Conservation (phyloP, 2,797 vertebrate genomes). For the Lates japonicus region DNA sequence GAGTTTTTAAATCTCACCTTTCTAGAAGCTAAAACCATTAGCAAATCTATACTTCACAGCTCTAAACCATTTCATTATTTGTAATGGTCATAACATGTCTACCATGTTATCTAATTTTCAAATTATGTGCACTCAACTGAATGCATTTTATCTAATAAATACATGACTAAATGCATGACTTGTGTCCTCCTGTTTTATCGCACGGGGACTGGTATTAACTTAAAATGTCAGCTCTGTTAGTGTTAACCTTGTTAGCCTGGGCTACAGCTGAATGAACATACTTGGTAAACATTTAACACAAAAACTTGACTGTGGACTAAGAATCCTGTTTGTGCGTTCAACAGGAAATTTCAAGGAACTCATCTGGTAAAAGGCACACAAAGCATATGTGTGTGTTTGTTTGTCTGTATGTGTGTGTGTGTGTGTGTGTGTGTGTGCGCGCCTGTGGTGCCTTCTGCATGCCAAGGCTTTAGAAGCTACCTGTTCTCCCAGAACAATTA, state of each 20-base stretch:
- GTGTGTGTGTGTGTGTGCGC: constrained; percentile 26
- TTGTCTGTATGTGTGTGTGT: constrained; percentile 38
- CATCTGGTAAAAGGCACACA: constrained; percentile 32
- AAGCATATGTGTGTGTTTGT: constrained; percentile 1
- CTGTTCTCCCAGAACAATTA: constrained; percentile 84
- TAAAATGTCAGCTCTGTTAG: not conserved
- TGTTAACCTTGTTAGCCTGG: constrained; percentile 24
- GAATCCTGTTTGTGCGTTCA: constrained; percentile 50
- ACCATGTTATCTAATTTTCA: not conserved
- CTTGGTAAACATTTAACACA: constrained; percentile 35
- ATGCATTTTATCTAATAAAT: not conserved
- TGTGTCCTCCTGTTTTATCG: not conserved
- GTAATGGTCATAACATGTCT: not conserved
- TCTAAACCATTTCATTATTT: not conserved
- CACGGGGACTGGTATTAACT: not conserved
- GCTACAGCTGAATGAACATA: constrained; percentile 40
- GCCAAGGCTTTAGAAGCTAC: constrained; percentile 66
- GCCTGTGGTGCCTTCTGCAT: constrained; percentile 31
- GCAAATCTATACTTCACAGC: not conserved
- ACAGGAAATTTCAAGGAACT: constrained; percentile 56
- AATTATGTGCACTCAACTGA: not conserved
- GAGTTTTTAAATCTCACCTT: not conserved
- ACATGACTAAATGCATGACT: constrained; percentile 3
- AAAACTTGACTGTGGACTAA: constrained; percentile 29
- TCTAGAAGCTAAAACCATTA: not conserved